A percentile compares a stretch with the other conserved stretches of the same genome.
These are phyloP conservation scores for Homalodisca vitripennis DNA, from an alignment of 1,140 invertebrate species.

Conservation along the genomic window DNA sequence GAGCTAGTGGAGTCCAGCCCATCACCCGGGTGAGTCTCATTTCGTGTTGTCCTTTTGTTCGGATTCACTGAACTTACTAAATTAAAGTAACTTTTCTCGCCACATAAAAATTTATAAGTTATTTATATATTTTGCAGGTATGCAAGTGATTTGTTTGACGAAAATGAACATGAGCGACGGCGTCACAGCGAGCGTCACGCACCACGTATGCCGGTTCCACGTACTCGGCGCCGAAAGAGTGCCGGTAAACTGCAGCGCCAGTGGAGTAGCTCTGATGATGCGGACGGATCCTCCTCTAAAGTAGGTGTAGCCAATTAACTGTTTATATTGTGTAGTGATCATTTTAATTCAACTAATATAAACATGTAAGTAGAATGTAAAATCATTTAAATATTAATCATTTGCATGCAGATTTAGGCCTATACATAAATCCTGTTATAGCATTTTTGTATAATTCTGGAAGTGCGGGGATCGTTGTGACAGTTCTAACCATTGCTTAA, in stretches of 20 bases:
- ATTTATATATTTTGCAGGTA: constrained; percentile 25
- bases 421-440: too few relatives aligned
- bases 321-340: too few relatives aligned
- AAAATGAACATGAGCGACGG: constrained; percentile 52
- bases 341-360: too few relatives aligned
- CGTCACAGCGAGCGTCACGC: constrained; percentile 57
- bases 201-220: constrained; percentile 10
- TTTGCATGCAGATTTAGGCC: too few relatives aligned
- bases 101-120: background rate
- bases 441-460: too few relatives aligned
- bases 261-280: constrained; percentile 8
- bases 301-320: too few relatives aligned
- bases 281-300: constrained; percentile 13
- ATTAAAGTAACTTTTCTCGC: background rate
- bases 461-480: too few relatives aligned
- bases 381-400: too few relatives aligned
- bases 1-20: constrained; percentile 40
- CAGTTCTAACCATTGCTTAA: too few relatives aligned
- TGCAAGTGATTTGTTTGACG: constrained; percentile 41
- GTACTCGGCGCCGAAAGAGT: background rate
- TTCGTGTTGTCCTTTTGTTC: too few relatives aligned
- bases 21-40: constrained; percentile 47
- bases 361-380: too few relatives aligned
- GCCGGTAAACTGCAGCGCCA: background rate
- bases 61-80: background rate